A percentile compares a stretch with the other conserved stretches of the same genome.
These are phyloP conservation scores for Diprion similis DNA, from an alignment of 1,140 invertebrate genomes.

Conservation along the genomic window DNA sequence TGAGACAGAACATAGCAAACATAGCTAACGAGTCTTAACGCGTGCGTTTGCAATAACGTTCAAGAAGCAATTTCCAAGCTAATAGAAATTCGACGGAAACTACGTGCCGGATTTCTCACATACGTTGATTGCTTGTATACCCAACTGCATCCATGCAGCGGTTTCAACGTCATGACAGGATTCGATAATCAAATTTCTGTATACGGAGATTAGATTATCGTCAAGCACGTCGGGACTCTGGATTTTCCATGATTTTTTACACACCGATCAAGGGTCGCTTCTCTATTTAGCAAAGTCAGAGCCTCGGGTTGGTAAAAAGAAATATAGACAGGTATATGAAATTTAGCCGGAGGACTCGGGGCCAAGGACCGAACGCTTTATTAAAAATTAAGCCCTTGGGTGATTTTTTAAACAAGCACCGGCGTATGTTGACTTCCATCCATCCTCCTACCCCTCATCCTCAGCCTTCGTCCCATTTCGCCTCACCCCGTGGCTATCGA, in stretches of 20 bases:
- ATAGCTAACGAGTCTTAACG: not conserved
- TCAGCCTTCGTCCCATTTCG: slow-evolving; percentile 25
- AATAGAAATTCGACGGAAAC: slow-evolving; percentile 34
- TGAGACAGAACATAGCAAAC: not conserved
- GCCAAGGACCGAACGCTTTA: slow-evolving; percentile 20
- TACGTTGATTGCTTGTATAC: slow-evolving; percentile 5
- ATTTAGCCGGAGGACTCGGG: not conserved
- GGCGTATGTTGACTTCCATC: slow-evolving; percentile 34
- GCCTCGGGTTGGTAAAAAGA: not conserved
- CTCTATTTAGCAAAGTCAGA: not conserved
- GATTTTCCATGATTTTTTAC: not conserved
- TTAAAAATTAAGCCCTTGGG: slow-evolving; percentile 39
- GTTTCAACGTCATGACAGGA: not conserved
- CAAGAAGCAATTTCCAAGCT: slow-evolving; percentile 34
- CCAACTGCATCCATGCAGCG: not conserved
- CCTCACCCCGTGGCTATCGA: slow-evolving; percentile 36
- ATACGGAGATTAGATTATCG: not conserved
- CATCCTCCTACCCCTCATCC: slow-evolving; percentile 33
- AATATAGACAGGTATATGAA: not conserved
- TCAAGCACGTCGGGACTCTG: not conserved
- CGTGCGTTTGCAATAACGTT: not conserved
- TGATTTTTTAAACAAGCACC: slow-evolving; percentile 27
- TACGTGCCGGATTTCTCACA: no score
- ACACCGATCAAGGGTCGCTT: not conserved
- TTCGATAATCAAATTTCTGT: not conserved